These are phyloP conservation scores for Lymantria monacha DNA, from an alignment of 2,888 invertebrate genomes.

Conservation along the genomic window DNA sequence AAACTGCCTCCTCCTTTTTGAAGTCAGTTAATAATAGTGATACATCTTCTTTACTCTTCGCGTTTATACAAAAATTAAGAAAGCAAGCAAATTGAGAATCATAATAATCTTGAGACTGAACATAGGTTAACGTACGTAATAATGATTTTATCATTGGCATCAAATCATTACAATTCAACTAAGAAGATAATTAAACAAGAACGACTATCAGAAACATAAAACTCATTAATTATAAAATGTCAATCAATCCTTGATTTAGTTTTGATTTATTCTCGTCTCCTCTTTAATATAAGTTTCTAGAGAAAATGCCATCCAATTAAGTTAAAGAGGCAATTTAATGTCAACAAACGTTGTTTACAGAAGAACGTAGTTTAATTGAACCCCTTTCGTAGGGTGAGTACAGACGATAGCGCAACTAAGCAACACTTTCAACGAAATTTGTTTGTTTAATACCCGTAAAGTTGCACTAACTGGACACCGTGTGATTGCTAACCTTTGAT, in stretches of 20 bases:
- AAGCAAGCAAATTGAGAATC: too few relatives aligned
- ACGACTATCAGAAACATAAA: too few relatives aligned
- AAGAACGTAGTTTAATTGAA: conserved; percentile 54
- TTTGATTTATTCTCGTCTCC: conserved; percentile 25
- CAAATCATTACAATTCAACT: too few relatives aligned
- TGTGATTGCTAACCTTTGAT: not conserved
- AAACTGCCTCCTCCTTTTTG: too few relatives aligned
- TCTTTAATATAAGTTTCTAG: conserved; percentile 50
- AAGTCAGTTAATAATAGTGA: too few relatives aligned
- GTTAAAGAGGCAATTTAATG: conserved; percentile 58
- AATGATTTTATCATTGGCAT: too few relatives aligned
- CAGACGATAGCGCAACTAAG: not conserved
- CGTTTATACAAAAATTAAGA: too few relatives aligned
- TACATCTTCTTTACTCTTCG: too few relatives aligned
- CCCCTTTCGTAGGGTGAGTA: conserved; percentile 30
- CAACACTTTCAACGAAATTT: not conserved
- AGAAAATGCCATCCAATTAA: conserved; percentile 61
- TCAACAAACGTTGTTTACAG: conserved; percentile 48
- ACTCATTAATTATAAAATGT: not conserved
- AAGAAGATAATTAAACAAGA: too few relatives aligned
- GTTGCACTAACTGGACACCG: not conserved
- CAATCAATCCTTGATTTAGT: conserved; percentile 8
- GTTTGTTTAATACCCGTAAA: not conserved
- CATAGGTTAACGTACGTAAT: too few relatives aligned
- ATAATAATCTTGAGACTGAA: too few relatives aligned